These are phyloP conservation scores for Aphidius gifuensis DNA, from an alignment of 1,140 invertebrate genomes.

Conservation along the genomic window DNA sequence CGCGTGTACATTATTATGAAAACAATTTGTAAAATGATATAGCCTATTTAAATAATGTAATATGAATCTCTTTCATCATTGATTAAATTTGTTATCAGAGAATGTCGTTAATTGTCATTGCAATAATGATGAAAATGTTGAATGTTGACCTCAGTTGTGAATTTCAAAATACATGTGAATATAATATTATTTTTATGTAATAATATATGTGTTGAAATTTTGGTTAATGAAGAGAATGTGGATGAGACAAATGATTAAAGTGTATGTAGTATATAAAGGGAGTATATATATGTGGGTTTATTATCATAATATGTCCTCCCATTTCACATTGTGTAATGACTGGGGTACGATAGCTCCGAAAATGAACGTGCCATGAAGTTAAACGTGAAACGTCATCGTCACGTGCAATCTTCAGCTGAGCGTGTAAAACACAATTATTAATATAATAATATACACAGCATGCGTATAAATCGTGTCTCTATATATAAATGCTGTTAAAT, in stretches of 20 bases:
- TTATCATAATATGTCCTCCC: slow-evolving; percentile 16
- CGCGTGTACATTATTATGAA: too few relatives aligned
- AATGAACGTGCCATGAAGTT: neutral
- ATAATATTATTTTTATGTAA: too few relatives aligned
- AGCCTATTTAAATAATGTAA: too few relatives aligned
- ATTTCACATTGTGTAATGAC: slow-evolving; percentile 11
- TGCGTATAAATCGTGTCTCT: too few relatives aligned
- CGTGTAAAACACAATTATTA: slow-evolving; percentile 11
- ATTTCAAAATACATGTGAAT: neutral
- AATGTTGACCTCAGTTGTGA: neutral
- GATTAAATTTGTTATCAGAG: slow-evolving; percentile 4
- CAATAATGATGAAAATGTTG: slow-evolving; percentile 3
- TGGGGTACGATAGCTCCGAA: neutral
- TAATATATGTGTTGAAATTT: too few relatives aligned
- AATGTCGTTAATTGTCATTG: slow-evolving; percentile 16
- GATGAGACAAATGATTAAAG: too few relatives aligned
- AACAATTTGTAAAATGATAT: too few relatives aligned
- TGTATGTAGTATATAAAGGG: too few relatives aligned
- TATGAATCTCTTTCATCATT: neutral
- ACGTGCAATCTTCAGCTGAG: slow-evolving; percentile 9
- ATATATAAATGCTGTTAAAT: too few relatives aligned
- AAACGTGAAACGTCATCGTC: slow-evolving; percentile 8
- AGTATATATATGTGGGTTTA: neutral
- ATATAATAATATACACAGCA: too few relatives aligned
- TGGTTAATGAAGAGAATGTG: too few relatives aligned